Conservation (phyloP, 1,140 invertebrate genomes). For the Metaphire vulgaris region DNA sequence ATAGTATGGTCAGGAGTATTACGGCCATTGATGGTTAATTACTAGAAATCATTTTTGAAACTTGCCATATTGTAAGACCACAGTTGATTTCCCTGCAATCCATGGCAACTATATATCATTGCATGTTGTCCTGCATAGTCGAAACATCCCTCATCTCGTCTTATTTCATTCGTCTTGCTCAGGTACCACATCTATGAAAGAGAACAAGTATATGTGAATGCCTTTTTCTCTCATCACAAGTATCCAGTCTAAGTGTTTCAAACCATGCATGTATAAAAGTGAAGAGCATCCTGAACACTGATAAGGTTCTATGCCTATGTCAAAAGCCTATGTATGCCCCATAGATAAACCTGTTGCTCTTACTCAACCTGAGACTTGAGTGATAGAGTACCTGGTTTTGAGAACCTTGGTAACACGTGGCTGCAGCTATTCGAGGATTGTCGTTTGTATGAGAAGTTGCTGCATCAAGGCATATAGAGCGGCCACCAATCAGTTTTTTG, state of each 20-base stretch:
- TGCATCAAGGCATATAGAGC: background rate
- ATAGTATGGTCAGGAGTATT: too few relatives aligned
- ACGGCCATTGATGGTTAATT: too few relatives aligned
- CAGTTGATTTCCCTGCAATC: slow-evolving; percentile 82
- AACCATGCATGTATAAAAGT: too few relatives aligned
- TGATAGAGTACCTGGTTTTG: background rate
- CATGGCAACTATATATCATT: slow-evolving; percentile 83
- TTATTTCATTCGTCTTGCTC: slow-evolving; percentile 88
- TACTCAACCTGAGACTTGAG: too few relatives aligned
- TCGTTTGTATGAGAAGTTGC: background rate
- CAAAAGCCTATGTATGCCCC: too few relatives aligned
- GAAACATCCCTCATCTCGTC: slow-evolving; percentile 89
- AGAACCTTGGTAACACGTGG: background rate
- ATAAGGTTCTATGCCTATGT: too few relatives aligned
- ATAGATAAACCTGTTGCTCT: too few relatives aligned
- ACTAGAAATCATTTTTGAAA: background rate
- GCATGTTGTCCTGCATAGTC: slow-evolving; percentile 81
- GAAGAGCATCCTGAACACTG: too few relatives aligned
- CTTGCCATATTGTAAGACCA: slow-evolving; percentile 1
- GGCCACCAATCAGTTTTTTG: background rate
- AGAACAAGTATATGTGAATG: too few relatives aligned
- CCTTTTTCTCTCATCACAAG: too few relatives aligned
- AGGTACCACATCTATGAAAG: slow-evolving; percentile 85
- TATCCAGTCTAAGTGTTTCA: too few relatives aligned
- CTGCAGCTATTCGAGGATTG: background rate